These are phyloP conservation scores for Aleiodes alternator DNA, from an alignment of 2,888 invertebrate species.

Conservation along the genomic window DNA sequence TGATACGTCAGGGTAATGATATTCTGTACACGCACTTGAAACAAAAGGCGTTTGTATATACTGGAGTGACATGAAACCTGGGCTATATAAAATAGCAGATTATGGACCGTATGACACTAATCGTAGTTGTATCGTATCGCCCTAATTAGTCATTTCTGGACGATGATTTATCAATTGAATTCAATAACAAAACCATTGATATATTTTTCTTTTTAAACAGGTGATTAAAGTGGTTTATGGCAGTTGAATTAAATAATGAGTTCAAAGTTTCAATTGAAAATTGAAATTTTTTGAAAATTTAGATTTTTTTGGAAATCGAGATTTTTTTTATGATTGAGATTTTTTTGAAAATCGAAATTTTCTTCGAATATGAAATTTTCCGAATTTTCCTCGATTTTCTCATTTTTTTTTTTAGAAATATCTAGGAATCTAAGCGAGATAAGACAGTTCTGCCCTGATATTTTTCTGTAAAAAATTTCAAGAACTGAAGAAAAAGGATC, in stretches of 20 bases:
- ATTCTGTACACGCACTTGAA: constrained; percentile 49
- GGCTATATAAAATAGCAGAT: constrained; percentile 27
- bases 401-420: too few species aligned
- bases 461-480: too few species aligned
- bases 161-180: constrained; percentile 26
- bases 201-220: background rate
- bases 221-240: background rate
- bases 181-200: constrained; percentile 7
- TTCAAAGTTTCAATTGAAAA: too few species aligned
- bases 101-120: constrained; percentile 37
- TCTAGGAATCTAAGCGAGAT: too few species aligned
- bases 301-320: too few species aligned
- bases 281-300: too few species aligned
- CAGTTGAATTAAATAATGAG: background rate
- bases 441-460: too few species aligned
- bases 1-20: constrained; percentile 66
- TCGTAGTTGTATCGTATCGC: constrained; percentile 29
- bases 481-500: too few species aligned
- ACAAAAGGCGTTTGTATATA: constrained; percentile 57
- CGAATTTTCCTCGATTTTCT: too few species aligned
- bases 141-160: constrained; percentile 35
- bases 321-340: too few species aligned
- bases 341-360: too few species aligned
- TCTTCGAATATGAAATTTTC: too few species aligned
- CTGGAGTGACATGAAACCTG: constrained; percentile 13